Percentiles rank a stretch among this genome's conserved stretches.
Evolutionary conservation across 2,888 invertebrate genomes (phyloP).

Genomic region (Caenorhabditis angaria): DNA sequence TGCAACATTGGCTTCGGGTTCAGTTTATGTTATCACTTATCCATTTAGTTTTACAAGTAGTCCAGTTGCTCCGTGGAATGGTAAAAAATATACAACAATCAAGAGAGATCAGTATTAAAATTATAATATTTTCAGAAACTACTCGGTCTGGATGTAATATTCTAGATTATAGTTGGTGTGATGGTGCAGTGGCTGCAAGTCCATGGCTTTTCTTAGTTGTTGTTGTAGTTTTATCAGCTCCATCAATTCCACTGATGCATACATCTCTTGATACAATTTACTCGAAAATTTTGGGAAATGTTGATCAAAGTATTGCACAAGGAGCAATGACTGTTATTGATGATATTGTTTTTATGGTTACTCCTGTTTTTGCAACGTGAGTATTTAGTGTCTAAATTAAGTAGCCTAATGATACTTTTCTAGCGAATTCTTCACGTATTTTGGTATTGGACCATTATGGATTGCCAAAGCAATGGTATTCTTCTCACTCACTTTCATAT

Average conservation of each 20-base stretch:
- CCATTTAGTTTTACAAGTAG: constrained; percentile 28
- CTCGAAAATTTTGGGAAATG: constrained; percentile 49
- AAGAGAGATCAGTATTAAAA: background rate
- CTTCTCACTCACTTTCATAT: constrained; percentile 5
- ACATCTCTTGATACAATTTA: constrained; percentile 48
- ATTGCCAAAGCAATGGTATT: constrained; percentile 14
- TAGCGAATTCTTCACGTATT: constrained; percentile 25
- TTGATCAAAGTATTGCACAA: constrained; percentile 55
- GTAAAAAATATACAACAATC: background rate
- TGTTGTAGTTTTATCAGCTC: constrained; percentile 17
- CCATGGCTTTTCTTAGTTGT: constrained; percentile 33
- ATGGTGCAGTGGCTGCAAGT: constrained; percentile 21
- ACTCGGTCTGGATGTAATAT: constrained; percentile 42
- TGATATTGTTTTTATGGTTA: constrained; percentile 46
- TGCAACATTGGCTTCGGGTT: constrained; percentile 21
- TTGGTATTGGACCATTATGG: constrained; percentile 33
- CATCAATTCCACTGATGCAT: constrained; percentile 38
- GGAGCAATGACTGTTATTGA: constrained; percentile 49
- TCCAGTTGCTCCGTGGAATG: constrained; percentile 31
- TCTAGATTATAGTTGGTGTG: constrained; percentile 44
- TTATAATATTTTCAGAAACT: constrained; percentile 25
- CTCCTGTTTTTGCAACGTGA: constrained; percentile 50
- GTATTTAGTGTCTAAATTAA: background rate
- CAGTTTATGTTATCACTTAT: constrained; percentile 37
- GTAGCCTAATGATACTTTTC: background rate